Conservation (phyloP, 2,888 invertebrate genomes). For the Lasioglossum zephyrum region DNA sequence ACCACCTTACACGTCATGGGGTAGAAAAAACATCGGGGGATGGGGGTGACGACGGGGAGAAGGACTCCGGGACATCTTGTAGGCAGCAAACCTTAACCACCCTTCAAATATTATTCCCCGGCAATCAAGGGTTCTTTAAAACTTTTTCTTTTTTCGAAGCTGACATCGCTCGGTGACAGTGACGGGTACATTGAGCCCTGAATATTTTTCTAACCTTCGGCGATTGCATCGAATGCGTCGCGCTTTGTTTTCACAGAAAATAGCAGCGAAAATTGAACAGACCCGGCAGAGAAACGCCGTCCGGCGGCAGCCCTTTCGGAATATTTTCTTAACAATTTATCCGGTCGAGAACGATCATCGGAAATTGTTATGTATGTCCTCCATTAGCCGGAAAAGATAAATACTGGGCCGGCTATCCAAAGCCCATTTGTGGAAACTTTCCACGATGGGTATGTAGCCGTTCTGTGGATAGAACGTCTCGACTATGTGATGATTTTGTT, state of each 20-base stretch:
- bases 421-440: constrained; percentile 26
- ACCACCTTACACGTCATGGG: constrained; percentile 55
- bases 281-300: constrained; percentile 46
- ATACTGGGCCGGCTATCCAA: constrained; percentile 35
- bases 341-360: constrained; percentile 46
- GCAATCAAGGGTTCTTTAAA: constrained; percentile 67
- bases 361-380: constrained; percentile 42
- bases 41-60: constrained; percentile 38
- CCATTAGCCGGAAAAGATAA: constrained; percentile 49
- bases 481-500: background rate
- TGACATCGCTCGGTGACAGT: constrained; percentile 34
- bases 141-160: constrained; percentile 25
- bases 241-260: constrained; percentile 71
- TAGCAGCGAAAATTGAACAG: constrained; percentile 68
- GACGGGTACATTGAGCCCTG: constrained; percentile 50
- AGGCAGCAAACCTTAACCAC: constrained; percentile 54
- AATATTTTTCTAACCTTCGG: constrained; percentile 70
- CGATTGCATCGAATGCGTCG: constrained; percentile 57
- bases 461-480: background rate
- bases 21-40: constrained; percentile 60
- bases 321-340: constrained; percentile 71
- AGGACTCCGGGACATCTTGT: constrained; percentile 47
- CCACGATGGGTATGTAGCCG: constrained; percentile 7
- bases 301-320: constrained; percentile 34
- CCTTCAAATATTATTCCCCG: constrained; percentile 68